Base-by-base conservation (phyloP, 2,113 vertebrate species). In the Polypterus senegalus region DNA sequence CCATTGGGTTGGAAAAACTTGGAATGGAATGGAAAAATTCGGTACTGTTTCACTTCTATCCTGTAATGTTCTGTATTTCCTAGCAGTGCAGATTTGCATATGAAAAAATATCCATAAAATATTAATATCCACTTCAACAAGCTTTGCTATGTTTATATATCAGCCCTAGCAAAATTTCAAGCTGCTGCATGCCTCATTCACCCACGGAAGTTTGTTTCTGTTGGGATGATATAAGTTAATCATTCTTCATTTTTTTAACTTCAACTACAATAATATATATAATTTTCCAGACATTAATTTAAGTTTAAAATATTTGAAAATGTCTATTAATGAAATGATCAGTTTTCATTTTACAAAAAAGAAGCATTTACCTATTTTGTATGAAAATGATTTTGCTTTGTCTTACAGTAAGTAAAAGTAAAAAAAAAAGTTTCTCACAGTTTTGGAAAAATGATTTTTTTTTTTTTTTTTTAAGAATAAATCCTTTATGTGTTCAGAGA, bases 401-500 rank as follows among this genome's bases (percentile, higher is more conserved):
- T 46, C 46, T 77, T 85, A 82, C 83, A 85, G 77, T 90, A 86
- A 88, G 80, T 81, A 81, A 83, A 81, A 76, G 77, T 90, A 86
- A 88, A 80, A 80, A 81, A 76, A 85, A 84, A 82, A 67, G 71
- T 75, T 86, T 83, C 86, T 92, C 89, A 94, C 88, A 90, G 89
- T 90, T 92, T 91, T 81, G 81, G 79, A 82, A 90, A 83, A 79
- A 70, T 79, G 83, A 84, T 27, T 27, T 27, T 27, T 27, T 27
- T 27, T 27, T 27, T 27, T 27, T 27, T 27, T 27, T 27, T 27
- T 67, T 3, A 51, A 69, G 74, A 82, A 70, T 53, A 81, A 76
- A 80, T 66, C 72, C 77, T 84, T 87, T 87, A 81, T 82, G 69
- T 73, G 63, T 77, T 77, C 70, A 48, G 59, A 58, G 9, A 47